These are phyloP conservation scores for Eilema griseolum DNA, from an alignment of 2,888 invertebrate species.

Conservation along the genomic window DNA sequence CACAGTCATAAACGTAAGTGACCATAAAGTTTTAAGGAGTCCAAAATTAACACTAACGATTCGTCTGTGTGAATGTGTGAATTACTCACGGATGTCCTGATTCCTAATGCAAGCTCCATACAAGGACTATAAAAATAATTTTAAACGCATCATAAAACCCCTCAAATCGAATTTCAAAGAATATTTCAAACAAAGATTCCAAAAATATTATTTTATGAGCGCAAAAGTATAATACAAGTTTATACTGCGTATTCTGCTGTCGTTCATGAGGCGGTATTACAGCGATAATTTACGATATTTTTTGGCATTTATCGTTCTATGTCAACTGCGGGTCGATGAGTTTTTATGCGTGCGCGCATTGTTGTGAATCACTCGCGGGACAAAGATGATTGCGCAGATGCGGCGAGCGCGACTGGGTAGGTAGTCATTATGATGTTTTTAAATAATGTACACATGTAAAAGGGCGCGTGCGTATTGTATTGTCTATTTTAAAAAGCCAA, in stretches of 20 bases:
- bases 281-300: constrained; percentile 73
- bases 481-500: background rate
- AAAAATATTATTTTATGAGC: constrained; percentile 75
- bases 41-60: constrained; percentile 45
- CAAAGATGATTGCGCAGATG: constrained; percentile 54
- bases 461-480: background rate
- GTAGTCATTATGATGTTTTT: background rate
- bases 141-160: constrained; percentile 50
- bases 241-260: constrained; percentile 77
- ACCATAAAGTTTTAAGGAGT: constrained; percentile 22
- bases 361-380: constrained; percentile 65
- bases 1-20: constrained; percentile 20
- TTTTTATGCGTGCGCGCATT: constrained; percentile 66
- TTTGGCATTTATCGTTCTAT: constrained; percentile 78
- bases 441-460: background rate
- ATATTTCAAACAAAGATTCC: constrained; percentile 63
- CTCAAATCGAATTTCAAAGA: constrained; percentile 58
- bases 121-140: constrained; percentile 59
- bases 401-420: constrained; percentile 10
- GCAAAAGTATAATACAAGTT: constrained; percentile 63
- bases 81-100: constrained; percentile 42
- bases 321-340: constrained; percentile 75
- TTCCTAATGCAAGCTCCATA: constrained; percentile 37
- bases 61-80: constrained; percentile 32
- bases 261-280: constrained; percentile 70